Evolutionary conservation across 2,888 invertebrate genomes (phyloP).

Genomic region (Apamea epomidion): DNA sequence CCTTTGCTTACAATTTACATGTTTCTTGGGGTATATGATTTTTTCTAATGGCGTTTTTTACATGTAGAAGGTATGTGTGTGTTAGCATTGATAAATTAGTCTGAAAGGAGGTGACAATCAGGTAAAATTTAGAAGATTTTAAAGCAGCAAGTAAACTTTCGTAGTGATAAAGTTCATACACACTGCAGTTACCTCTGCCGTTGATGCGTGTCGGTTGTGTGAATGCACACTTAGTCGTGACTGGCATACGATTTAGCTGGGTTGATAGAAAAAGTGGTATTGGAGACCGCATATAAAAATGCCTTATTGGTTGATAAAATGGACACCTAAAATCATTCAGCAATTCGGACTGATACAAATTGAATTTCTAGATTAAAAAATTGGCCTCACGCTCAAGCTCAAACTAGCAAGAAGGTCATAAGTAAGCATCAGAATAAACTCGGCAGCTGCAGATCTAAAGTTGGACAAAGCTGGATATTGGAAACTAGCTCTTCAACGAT

Average conservation of each 20-base stretch:
- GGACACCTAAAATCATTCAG: neutral
- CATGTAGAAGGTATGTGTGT: neutral
- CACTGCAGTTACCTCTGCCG: too few relatives aligned
- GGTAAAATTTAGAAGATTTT: neutral
- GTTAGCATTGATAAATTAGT: neutral
- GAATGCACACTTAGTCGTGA: neutral
- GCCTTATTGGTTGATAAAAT: neutral
- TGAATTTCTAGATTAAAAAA: neutral
- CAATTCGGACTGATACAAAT: neutral
- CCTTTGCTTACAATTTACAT: constrained; percentile 35
- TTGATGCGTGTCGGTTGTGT: too few relatives aligned
- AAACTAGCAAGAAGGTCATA: too few relatives aligned
- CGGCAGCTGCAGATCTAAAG: too few relatives aligned
- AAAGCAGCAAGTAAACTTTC: neutral
- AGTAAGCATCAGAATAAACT: neutral
- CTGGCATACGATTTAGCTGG: neutral
- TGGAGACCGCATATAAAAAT: neutral
- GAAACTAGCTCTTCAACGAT: neutral
- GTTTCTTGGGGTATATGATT: constrained; percentile 21
- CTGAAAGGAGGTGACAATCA: neutral
- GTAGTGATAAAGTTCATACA: too few relatives aligned
- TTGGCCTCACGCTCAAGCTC: too few relatives aligned
- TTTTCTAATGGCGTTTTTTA: constrained; percentile 11
- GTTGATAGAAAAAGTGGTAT: neutral
- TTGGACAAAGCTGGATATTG: neutral